Conservation (phyloP, 2,113 vertebrate species). For the Bos indicus region DNA sequence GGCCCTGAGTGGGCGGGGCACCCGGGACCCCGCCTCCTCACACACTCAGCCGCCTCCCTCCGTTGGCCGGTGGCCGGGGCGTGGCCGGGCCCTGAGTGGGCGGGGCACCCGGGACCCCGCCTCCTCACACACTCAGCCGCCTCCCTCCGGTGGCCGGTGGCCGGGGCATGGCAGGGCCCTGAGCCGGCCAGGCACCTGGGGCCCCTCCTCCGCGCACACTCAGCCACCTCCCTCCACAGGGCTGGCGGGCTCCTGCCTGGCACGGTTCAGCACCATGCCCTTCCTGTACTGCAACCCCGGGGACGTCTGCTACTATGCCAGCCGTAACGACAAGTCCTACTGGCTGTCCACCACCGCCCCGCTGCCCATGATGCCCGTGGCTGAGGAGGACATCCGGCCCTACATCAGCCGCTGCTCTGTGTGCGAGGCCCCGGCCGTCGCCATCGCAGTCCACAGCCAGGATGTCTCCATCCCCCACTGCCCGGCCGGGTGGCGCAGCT, state of each 20-base stretch:
- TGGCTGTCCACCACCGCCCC: slow-evolving; percentile 97
- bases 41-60: too few relatives aligned
- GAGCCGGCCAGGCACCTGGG: rapidly evolving
- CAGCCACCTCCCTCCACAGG: slow-evolving; percentile 76
- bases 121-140: rapidly evolving
- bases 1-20: rapidly evolving
- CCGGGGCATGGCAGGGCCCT: too few relatives aligned
- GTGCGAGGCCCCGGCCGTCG: slow-evolving; percentile 95
- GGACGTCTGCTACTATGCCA: slow-evolving; percentile 95
- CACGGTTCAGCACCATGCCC: slow-evolving; percentile 95
- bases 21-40: rapidly evolving
- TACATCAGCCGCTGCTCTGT: slow-evolving; percentile 98
- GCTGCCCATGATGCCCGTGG: slow-evolving; percentile 98
- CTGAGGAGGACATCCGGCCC: slow-evolving; percentile 89
- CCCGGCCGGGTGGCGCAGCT: slow-evolving; percentile 93
- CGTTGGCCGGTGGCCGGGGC: neutral
- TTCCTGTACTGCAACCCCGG: slow-evolving; percentile 99
- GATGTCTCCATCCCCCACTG: slow-evolving; percentile 94
- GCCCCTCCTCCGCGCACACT: rapidly evolving
- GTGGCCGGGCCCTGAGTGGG: neutral
- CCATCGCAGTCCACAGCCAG: slow-evolving; percentile 96
- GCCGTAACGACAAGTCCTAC: slow-evolving; percentile 97
- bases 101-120: rapidly evolving
- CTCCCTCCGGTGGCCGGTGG: neutral
- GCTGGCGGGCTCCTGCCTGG: slow-evolving; percentile 95